Evolutionary conservation across 2,888 invertebrate genomes (phyloP).

Genomic region (Plutella xylostella): DNA sequence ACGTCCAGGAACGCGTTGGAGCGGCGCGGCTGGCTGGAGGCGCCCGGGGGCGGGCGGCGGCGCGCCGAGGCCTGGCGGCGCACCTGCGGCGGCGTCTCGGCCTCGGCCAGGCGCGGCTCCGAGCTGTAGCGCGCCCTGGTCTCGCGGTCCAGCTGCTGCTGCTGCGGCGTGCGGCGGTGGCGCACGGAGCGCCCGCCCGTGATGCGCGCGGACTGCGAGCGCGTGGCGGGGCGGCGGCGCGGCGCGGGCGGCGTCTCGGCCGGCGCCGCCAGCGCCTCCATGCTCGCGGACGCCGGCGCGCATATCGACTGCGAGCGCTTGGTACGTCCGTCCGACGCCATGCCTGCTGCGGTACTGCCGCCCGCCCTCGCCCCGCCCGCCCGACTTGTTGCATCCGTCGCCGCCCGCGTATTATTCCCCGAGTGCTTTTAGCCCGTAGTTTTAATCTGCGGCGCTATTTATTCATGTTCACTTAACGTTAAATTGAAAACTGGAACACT

Average conservation of each 20-base stretch:
- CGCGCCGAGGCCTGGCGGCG: slow-evolving; percentile 72
- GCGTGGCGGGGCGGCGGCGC: slow-evolving; percentile 76
- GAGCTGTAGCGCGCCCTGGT: slow-evolving; percentile 73
- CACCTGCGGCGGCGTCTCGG: slow-evolving; percentile 76
- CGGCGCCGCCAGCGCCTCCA: slow-evolving; percentile 72
- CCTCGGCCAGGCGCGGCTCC: slow-evolving; percentile 74
- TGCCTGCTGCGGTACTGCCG: slow-evolving; percentile 61
- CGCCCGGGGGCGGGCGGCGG: slow-evolving; percentile 59
- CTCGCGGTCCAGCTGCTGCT: slow-evolving; percentile 60
- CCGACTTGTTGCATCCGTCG: slow-evolving; percentile 56
- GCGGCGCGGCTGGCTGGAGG: slow-evolving; percentile 68
- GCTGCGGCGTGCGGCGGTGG: slow-evolving; percentile 53
- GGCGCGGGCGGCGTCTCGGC: slow-evolving; percentile 69
- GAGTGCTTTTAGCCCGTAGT: neutral
- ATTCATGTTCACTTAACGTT: neutral
- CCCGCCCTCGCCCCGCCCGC: slow-evolving; percentile 26
- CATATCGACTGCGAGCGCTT: slow-evolving; percentile 83
- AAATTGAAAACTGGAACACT: neutral
- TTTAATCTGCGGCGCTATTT: slow-evolving; percentile 4
- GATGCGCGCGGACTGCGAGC: slow-evolving; percentile 80
- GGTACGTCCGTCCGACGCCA: slow-evolving; percentile 74
- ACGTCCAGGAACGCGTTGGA: slow-evolving; percentile 81
- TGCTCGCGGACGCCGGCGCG: slow-evolving; percentile 75
- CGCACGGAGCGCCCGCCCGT: slow-evolving; percentile 73
- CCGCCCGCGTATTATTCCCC: slow-evolving; percentile 18